A percentile compares a stretch with the other conserved stretches of the same genome.
Conservation (phyloP, 2,113 vertebrate species). For the Herpetotheres cachinnans region DNA sequence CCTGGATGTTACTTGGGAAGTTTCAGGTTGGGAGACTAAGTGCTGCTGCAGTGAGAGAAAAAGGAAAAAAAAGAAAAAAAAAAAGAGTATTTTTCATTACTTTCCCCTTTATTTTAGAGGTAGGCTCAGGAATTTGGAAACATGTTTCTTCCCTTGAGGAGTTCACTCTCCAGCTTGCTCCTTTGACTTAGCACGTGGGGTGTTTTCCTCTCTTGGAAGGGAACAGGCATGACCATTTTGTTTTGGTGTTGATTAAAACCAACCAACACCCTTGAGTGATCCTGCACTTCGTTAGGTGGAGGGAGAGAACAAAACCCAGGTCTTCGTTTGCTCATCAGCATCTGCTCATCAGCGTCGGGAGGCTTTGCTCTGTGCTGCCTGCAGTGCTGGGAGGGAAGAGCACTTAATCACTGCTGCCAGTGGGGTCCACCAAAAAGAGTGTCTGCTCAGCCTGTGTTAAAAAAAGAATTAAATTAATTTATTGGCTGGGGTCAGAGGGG, state of each 20-base stretch:
- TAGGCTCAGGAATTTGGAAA: background rate
- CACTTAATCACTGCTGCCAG: background rate
- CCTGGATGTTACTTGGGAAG: background rate
- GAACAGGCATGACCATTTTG: background rate
- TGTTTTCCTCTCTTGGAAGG: background rate
- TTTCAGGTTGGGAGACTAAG: background rate
- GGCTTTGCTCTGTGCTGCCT: background rate
- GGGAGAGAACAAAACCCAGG: background rate
- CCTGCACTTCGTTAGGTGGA: background rate
- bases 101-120: background rate
- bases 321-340: background rate
- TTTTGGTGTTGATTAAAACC: slow-evolving; percentile 11
- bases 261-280: background rate
- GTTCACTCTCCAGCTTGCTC: background rate
- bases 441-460: background rate
- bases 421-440: background rate
- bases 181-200: background rate
- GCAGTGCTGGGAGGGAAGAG: background rate
- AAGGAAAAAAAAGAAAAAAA: background rate
- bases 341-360: background rate
- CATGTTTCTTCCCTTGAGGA: background rate
- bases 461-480: background rate
- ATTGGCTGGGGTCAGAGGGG: background rate
- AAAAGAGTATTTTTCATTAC: background rate
- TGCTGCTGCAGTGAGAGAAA: background rate